phyloP scores from a whole-genome alignment of 1,140 invertebrate species.

The Heliconius melpomene region DNA sequence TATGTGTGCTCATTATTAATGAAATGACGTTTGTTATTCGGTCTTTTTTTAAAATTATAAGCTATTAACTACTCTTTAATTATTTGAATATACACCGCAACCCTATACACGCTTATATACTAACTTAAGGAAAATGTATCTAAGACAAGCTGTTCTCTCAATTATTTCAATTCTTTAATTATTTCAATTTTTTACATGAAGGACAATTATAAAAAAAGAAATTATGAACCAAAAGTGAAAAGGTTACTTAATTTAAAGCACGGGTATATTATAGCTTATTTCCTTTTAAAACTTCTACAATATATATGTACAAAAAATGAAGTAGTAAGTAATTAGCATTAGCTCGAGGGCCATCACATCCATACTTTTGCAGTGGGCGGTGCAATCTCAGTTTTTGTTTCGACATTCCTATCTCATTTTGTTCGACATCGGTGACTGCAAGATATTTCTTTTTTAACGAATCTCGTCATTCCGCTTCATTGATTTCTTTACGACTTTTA shows the following conservation, averaged over 20 bases:
- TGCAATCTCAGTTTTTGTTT: slow-evolving; percentile 47
- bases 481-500: slow-evolving; percentile 33
- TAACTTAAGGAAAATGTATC: too few relatives aligned
- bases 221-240: not conserved
- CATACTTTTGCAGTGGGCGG: not conserved
- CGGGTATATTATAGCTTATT: not conserved
- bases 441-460: slow-evolving; percentile 53
- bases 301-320: not conserved
- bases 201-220: not conserved
- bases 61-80: not conserved
- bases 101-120: not conserved
- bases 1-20: not conserved
- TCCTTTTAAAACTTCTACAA: not conserved
- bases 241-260: not conserved
- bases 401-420: slow-evolving; percentile 29
- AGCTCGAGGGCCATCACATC: not conserved
- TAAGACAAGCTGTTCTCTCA: too few relatives aligned
- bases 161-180: too few relatives aligned
- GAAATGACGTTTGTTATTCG: not conserved
- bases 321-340: not conserved
- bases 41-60: not conserved
- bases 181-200: not conserved
- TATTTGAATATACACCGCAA: not conserved
- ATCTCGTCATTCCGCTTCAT: slow-evolving; percentile 49
- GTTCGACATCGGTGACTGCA: slow-evolving; percentile 50